These are phyloP conservation scores for Dynastes grantii DNA, from an alignment of 2,888 invertebrate species.

Conservation along the genomic window DNA sequence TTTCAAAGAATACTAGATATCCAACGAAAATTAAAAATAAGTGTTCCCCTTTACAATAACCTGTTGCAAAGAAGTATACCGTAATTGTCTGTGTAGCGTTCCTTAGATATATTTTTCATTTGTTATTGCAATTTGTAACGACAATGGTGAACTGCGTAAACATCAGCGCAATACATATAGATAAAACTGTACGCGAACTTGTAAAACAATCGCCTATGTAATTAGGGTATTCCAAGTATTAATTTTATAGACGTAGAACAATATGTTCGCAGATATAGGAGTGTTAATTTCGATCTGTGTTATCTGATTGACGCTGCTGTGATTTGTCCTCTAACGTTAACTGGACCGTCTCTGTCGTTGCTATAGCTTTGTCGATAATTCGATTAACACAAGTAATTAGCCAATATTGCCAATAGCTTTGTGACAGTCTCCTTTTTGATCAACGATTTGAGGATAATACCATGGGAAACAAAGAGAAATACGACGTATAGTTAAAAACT, in stretches of 20 bases:
- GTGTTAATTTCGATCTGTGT: conserved; percentile 11
- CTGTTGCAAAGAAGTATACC: too few species aligned
- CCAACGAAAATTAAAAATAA: background rate
- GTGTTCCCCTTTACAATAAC: background rate
- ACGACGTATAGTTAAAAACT: too few species aligned
- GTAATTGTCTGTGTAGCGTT: too few species aligned
- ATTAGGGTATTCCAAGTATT: background rate
- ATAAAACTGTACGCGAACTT: background rate
- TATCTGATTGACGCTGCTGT: conserved; percentile 15
- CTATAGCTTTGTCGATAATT: conserved; percentile 32
- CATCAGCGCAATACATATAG: background rate
- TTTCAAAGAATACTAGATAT: background rate
- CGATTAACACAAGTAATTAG: conserved; percentile 38
- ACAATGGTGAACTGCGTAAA: background rate
- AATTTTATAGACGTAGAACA: background rate
- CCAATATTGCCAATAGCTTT: conserved; percentile 25
- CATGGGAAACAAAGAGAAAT: background rate
- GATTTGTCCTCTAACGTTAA: conserved; percentile 22
- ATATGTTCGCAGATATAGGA: conserved; percentile 8
- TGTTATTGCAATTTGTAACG: background rate
- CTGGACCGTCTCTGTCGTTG: conserved; percentile 19
- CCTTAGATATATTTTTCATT: background rate
- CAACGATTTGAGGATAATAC: conserved; percentile 1
- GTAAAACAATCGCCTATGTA: background rate
- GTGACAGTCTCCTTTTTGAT: conserved; percentile 4